These are phyloP conservation scores for Psix sp. DNA, from an alignment of 1,140 invertebrate genomes.

Conservation along the genomic window DNA sequence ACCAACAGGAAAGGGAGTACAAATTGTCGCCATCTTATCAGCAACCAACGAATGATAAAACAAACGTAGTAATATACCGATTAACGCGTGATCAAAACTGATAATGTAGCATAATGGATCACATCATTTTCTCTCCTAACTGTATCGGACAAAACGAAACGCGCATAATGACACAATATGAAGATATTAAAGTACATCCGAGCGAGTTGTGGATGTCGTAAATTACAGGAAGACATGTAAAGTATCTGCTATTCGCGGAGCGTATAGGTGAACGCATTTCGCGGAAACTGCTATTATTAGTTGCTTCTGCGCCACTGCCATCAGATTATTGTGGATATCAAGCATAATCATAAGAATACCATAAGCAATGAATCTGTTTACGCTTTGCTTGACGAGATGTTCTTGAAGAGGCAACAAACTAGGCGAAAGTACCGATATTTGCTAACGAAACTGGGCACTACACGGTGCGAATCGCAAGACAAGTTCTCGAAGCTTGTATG, in stretches of 20 bases:
- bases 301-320: conserved; percentile 32
- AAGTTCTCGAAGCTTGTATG: not conserved
- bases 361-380: conserved; percentile 54
- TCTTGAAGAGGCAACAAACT: conserved; percentile 48
- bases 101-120: conserved; percentile 1
- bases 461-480: conserved; percentile 17
- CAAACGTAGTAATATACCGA: no score
- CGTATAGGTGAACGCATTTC: conserved; percentile 29
- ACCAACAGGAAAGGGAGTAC: no score
- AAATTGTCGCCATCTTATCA: no score
- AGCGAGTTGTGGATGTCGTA: conserved; percentile 23
- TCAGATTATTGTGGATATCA: conserved; percentile 9
- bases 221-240: conserved; percentile 52
- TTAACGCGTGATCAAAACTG: not conserved
- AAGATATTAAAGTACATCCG: conserved; percentile 31
- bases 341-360: conserved; percentile 39
- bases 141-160: conserved; percentile 31
- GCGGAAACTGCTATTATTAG: conserved; percentile 49
- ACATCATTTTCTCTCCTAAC: conserved; percentile 21
- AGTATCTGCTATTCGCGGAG: conserved; percentile 37
- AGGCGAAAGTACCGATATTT: conserved; percentile 60
- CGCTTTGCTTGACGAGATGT: conserved; percentile 43
- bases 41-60: no score
- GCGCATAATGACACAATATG: conserved; percentile 42
- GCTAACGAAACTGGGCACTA: conserved; percentile 26